A percentile compares a stretch with the other conserved stretches of the same genome.
These are phyloP conservation scores for Erebia ligea DNA, from an alignment of 2,888 invertebrate genomes.

Conservation along the genomic window DNA sequence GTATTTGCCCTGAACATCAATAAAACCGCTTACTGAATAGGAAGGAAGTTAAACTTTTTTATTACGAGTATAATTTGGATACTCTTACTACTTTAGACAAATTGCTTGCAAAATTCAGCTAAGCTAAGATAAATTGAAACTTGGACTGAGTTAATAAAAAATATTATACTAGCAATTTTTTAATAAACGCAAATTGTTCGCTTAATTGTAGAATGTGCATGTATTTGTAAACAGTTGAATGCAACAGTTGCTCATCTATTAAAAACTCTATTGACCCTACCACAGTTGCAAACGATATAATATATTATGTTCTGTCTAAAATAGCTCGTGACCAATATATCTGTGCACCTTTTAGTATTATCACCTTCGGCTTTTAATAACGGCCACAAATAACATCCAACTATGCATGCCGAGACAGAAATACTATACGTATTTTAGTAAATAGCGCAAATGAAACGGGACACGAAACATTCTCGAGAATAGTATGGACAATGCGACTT, in stretches of 20 bases:
- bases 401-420: constrained; percentile 63
- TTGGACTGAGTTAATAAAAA: neutral
- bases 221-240: constrained; percentile 1
- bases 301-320: constrained; percentile 56
- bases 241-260: constrained; percentile 7
- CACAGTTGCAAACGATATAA: constrained; percentile 57
- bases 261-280: constrained; percentile 21
- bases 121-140: neutral
- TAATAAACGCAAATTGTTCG: neutral
- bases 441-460: constrained; percentile 50
- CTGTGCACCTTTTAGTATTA: constrained; percentile 63
- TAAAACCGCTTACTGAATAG: no score
- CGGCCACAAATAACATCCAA: constrained; percentile 65
- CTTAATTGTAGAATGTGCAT: neutral
- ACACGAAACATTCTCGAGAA: constrained; percentile 46
- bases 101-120: neutral
- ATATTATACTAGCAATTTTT: neutral
- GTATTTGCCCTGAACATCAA: no score
- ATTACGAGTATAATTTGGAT: no score
- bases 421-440: constrained; percentile 62
- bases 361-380: constrained; percentile 78
- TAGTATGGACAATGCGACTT: constrained; percentile 14
- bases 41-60: no score
- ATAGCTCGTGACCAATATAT: constrained; percentile 74
- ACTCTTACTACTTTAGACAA: no score